Evolutionary conservation across 2,888 invertebrate genomes (phyloP).

Genomic region (Microdon myrmicae): DNA sequence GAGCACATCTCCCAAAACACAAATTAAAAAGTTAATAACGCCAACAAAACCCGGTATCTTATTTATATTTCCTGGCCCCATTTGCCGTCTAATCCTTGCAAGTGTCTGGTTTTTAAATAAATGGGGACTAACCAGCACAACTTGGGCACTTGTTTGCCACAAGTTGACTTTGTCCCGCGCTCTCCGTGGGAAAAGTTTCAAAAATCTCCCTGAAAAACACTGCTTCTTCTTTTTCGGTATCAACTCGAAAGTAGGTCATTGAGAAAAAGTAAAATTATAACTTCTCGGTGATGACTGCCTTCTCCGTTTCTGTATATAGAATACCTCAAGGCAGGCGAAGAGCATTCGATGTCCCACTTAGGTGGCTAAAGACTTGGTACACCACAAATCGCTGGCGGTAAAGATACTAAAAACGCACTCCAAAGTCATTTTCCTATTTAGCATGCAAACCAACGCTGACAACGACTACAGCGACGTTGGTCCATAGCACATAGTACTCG

Average conservation of each 20-base stretch:
- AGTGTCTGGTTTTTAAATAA: too few relatives aligned
- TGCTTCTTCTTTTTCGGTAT: conserved; percentile 10
- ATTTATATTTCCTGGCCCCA: too few relatives aligned
- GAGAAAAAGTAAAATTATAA: conserved; percentile 14
- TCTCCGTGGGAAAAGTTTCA: conserved; percentile 10
- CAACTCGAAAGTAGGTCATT: conserved; percentile 35
- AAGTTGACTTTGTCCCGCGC: conserved; percentile 14
- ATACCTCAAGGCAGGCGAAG: conserved; percentile 17
- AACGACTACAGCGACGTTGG: too few relatives aligned
- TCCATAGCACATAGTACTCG: conserved; percentile 24
- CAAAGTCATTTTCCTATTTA: conserved; percentile 21
- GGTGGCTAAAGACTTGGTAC: background rate
- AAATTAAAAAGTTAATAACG: too few relatives aligned
- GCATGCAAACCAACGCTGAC: too few relatives aligned
- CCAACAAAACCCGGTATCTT: too few relatives aligned
- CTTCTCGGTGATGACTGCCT: conserved; percentile 16
- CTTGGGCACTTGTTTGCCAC: too few relatives aligned
- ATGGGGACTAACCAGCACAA: too few relatives aligned
- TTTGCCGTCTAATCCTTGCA: too few relatives aligned
- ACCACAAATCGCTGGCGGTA: conserved; percentile 4
- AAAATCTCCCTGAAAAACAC: conserved; percentile 8
- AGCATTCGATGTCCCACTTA: conserved; percentile 28
- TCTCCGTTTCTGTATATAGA: background rate
- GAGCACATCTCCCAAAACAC: too few relatives aligned
- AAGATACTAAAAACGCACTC: conserved; percentile 20